phyloP scores from a whole-genome alignment of 1,140 invertebrate genomes.

The Ceratosolen fusciceps region DNA sequence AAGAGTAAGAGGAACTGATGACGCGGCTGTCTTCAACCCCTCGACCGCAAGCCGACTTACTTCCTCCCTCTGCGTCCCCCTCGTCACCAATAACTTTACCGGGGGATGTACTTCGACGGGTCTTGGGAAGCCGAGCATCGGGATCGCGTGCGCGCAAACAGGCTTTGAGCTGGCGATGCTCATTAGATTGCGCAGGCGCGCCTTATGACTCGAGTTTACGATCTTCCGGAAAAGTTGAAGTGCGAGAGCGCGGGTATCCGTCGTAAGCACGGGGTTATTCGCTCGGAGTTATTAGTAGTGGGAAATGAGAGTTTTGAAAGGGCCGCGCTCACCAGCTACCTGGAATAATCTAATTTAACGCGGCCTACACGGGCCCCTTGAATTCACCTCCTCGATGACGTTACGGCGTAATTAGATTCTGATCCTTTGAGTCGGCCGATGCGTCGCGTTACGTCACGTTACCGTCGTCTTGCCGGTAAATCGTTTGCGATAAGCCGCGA shows the following conservation, averaged over 20 bases:
- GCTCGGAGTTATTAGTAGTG: slow-evolving; percentile 34
- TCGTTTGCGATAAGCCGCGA: not conserved
- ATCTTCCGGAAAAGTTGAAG: not conserved
- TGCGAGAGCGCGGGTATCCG: not conserved
- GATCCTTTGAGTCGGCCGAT: not conserved
- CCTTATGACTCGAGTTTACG: not conserved
- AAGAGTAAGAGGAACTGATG: no score
- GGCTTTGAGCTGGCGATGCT: not conserved
- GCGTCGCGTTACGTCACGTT: no score
- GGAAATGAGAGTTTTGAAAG: slow-evolving; percentile 20
- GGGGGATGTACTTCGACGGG: not conserved
- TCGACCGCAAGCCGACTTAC: not conserved
- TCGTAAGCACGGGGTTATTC: not conserved
- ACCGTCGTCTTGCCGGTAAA: not conserved
- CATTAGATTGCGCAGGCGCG: not conserved
- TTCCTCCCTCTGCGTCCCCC: not conserved
- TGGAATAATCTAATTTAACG: slow-evolving; percentile 27
- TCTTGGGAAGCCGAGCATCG: not conserved
- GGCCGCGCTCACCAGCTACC: not conserved
- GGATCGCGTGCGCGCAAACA: not conserved
- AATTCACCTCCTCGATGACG: slow-evolving; percentile 16
- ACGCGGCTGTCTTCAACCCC: not conserved
- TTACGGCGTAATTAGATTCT: slow-evolving; percentile 27
- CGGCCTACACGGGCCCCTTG: not conserved
- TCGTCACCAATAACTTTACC: no score